A percentile compares a stretch with the other conserved stretches of the same genome.
These are phyloP conservation scores for Caenorhabditis latens DNA, from an alignment of 1,140 invertebrate genomes.

Conservation along the genomic window DNA sequence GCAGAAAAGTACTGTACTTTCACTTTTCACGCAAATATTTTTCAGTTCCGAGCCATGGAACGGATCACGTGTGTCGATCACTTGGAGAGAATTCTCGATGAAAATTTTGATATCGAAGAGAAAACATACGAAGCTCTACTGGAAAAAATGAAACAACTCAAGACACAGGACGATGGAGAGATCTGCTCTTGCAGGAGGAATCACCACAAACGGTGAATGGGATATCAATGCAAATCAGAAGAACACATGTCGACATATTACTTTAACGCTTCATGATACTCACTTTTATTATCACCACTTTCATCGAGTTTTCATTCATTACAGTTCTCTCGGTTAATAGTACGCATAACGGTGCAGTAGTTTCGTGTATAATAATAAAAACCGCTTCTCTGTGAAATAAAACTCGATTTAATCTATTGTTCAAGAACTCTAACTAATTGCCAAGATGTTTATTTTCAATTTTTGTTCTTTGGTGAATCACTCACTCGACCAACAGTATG, in stretches of 20 bases:
- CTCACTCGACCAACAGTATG: neutral
- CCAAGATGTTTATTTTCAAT: neutral
- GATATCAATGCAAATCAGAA: too few species aligned
- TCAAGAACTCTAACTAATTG: neutral
- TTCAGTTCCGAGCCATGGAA: conserved; percentile 35
- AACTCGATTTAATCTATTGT: too few species aligned
- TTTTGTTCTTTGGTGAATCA: conserved; percentile 3
- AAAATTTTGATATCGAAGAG: conserved; percentile 19
- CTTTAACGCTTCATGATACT: too few species aligned
- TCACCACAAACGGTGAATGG: neutral
- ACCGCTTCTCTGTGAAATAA: too few species aligned
- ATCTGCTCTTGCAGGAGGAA: conserved; percentile 8
- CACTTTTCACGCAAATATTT: neutral
- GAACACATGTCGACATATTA: too few species aligned
- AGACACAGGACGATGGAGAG: neutral
- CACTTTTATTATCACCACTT: too few species aligned
- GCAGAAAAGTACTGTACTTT: too few species aligned
- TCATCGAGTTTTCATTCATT: too few species aligned
- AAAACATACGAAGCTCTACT: conserved; percentile 20
- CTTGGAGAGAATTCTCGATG: conserved; percentile 9
- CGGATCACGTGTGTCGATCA: neutral
- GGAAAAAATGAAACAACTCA: conserved; percentile 5
- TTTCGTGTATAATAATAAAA: too few species aligned
- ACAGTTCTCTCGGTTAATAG: too few species aligned
- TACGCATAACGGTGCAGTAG: too few species aligned